Percentiles rank a stretch among this genome's conserved stretches.
Evolutionary conservation across 1,140 invertebrate genomes (phyloP).

Genomic region (Hestina assimilis): DNA sequence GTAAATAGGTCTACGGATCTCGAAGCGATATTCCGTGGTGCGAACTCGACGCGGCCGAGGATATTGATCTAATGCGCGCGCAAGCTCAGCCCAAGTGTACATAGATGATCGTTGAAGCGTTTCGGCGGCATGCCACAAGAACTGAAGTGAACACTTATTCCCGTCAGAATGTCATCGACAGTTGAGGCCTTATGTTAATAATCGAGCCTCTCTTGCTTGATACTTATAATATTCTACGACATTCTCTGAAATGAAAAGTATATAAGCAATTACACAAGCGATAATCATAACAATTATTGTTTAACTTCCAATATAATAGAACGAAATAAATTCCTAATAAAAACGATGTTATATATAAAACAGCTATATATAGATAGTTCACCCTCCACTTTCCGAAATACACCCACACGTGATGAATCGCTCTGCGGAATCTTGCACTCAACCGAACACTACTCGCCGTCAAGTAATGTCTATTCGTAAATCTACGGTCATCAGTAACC

Average conservation of each 20-base stretch:
- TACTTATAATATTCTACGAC: neutral
- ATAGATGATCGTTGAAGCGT: slow-evolving; percentile 66
- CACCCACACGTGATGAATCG: slow-evolving; percentile 52
- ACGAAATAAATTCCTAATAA: neutral
- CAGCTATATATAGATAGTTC: neutral
- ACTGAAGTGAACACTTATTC: slow-evolving; percentile 65
- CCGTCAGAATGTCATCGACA: slow-evolving; percentile 57
- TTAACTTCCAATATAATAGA: neutral
- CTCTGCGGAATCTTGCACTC: slow-evolving; percentile 40
- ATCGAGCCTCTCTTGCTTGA: slow-evolving; percentile 25
- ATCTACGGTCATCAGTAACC: slow-evolving; percentile 33
- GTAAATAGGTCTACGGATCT: slow-evolving; percentile 52
- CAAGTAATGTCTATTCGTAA: slow-evolving; percentile 31
- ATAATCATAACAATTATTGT: too few relatives aligned
- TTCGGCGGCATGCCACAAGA: slow-evolving; percentile 57
- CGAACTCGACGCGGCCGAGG: slow-evolving; percentile 55
- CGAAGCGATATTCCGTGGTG: slow-evolving; percentile 51
- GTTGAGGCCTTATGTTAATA: slow-evolving; percentile 41
- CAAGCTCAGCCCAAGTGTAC: slow-evolving; percentile 63
- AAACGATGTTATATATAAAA: neutral
- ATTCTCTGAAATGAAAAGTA: neutral
- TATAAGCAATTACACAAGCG: too few relatives aligned
- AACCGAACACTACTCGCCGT: slow-evolving; percentile 19
- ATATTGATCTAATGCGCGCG: slow-evolving; percentile 76
- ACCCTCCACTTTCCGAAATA: slow-evolving; percentile 42